phyloP scores from a whole-genome alignment of 2,113 vertebrate genomes.

The Phaethon lepturus region DNA sequence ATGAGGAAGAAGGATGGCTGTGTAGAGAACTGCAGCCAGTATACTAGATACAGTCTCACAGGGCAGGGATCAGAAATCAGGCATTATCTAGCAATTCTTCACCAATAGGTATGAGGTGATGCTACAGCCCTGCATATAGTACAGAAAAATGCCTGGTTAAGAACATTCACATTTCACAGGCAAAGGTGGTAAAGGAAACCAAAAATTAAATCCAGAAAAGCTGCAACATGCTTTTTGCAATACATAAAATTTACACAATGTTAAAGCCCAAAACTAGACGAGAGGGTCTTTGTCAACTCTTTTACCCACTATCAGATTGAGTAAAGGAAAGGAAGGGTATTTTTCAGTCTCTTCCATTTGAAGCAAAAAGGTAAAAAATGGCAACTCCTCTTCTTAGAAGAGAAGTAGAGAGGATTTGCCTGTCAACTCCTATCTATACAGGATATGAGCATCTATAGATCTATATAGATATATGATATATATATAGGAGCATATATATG shows the following conservation, averaged over 20 bases:
- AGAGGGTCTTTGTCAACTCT: neutral
- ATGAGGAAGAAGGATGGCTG: neutral
- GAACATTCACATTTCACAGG: neutral
- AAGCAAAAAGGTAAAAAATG: neutral
- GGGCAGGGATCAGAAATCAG: neutral
- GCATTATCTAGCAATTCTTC: neutral
- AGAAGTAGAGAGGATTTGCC: neutral
- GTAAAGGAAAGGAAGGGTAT: neutral
- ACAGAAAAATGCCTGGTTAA: neutral
- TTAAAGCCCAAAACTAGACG: neutral
- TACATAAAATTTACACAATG: neutral
- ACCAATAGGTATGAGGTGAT: neutral
- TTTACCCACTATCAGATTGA: neutral
- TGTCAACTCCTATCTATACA: neutral
- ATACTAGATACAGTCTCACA: neutral
- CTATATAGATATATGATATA: neutral
- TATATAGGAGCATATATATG: neutral
- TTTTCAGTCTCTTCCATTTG: neutral
- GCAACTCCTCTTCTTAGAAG: neutral
- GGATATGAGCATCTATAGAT: neutral
- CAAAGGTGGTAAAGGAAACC: neutral
- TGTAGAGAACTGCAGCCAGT: neutral
- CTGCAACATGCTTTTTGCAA: neutral
- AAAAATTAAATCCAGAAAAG: neutral
- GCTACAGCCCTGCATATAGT: neutral